These are phyloP conservation scores for Troglohyphantes excavatus DNA, from an alignment of 2,888 invertebrate genomes.

Conservation along the genomic window DNA sequence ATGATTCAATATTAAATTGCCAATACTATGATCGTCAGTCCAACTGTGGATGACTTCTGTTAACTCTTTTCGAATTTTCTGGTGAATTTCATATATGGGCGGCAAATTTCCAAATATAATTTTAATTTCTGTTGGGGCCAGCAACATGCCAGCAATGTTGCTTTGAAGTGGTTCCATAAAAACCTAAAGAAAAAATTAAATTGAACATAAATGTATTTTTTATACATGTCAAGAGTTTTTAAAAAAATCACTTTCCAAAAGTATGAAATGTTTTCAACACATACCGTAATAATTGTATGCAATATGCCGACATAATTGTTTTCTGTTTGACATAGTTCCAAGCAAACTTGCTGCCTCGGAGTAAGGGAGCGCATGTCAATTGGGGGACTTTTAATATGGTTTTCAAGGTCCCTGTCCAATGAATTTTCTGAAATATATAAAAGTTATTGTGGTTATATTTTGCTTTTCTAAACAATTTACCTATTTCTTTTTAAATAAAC, in stretches of 20 bases:
- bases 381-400: constrained; percentile 46
- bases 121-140: constrained; percentile 95
- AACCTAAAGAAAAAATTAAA: constrained; percentile 54
- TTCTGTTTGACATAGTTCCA: constrained; percentile 97
- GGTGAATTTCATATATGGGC: constrained; percentile 96
- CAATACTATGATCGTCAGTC: constrained; percentile 93
- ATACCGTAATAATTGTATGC: constrained; percentile 92
- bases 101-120: constrained; percentile 97
- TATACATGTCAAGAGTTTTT: background rate
- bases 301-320: constrained; percentile 98
- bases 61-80: constrained; percentile 86
- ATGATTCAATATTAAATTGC: constrained; percentile 93
- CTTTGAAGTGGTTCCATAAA: constrained; percentile 77
- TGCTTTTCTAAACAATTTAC: too few relatives aligned
- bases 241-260: background rate
- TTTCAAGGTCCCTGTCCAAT: background rate
- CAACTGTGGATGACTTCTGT: constrained; percentile 87
- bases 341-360: constrained; percentile 91
- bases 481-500: too few relatives aligned
- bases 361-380: constrained; percentile 82
- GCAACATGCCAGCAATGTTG: constrained; percentile 80
- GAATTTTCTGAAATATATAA: constrained; percentile 32
- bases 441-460: too few relatives aligned
- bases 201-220: background rate
- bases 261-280: constrained; percentile 82